Base-by-base conservation (phyloP, 2,888 invertebrate species). In the Nymphalis polychloros region DNA sequence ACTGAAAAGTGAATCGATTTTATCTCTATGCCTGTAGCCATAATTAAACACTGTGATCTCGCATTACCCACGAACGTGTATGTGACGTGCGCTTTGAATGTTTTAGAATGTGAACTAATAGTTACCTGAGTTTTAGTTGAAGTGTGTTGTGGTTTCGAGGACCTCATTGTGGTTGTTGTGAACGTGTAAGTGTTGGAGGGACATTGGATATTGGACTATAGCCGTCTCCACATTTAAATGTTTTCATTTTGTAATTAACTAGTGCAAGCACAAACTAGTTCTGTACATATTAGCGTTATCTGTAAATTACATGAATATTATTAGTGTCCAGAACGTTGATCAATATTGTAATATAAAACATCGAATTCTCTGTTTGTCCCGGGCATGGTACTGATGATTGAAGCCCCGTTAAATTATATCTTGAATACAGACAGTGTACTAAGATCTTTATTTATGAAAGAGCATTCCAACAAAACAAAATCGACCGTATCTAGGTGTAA, bases 11-110 rank as follows among this genome's bases (percentile, higher is more conserved):
- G 72, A 72, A 67, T 55, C 53, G 53, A 69, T 67, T 73, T 78
- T 77, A 77, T 79, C 57, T 79, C 76, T 82, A 83, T 81, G 85
- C 86, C 84, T 81, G 82, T 90, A 89, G 89, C 87, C 89, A 88
- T 89, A 88, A 88, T 84, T 80, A 86, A 87, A 88, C 82, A 86
- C 89, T 90, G 90, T 90, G 91, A 92, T 90, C 90, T 91, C 90
- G 89, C 85, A 84, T 84, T 83, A 88, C 82, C 86, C 84, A 83
- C 84, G 79, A 59, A 67, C 79, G 87, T 90, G 87, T 86, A 83
- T 86, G 89, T 88, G 88, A 85, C 80, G 89, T 88, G 88, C 87
- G 89, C 90, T 89, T 89, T 90, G 88, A 88, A 87, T 90, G 90
- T 89, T 82, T 71, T 84, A 87, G 81, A 86, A 87, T 88, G 88